Evolutionary conservation across 2,888 invertebrate species (phyloP), one percentile per base, ranked within the genome.

Genomic region (Unio pictorum): DNA sequence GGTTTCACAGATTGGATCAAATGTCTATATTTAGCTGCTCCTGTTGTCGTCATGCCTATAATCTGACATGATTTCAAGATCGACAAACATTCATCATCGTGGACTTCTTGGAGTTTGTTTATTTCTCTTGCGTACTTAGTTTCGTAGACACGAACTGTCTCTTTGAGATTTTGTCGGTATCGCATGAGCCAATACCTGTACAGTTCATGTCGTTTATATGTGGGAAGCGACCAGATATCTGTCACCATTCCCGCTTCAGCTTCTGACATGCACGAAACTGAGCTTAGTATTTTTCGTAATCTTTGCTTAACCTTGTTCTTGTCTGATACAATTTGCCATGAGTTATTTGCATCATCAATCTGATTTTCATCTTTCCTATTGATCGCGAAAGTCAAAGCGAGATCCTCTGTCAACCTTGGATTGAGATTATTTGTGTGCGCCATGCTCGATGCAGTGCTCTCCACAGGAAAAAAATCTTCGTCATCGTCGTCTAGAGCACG

Each of bases 181-280:
- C 67, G 64, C 3, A 67, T n/a, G 11, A 87, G 69, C 91, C 91
- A 91, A 66, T 76, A 73, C 55, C 83, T 81, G 73, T 91, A 91
- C 30, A 91, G 73, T 17, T 81, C 86, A 91, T 91, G 91, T 67
- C 91, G 87, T 8, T 88, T 73, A 4, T 74, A n/a, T 55, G 83
- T 80, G 34, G 76, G 55, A 28, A 88, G 74, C 34, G 76, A 69
- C 80, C 88, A 80, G 4, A 86, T 82, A 82, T 82, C 79, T 11
- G n/a, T 28, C 17, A 85, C 67, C 0, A 26, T 23, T 0, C 61
- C 62, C 6, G 61, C 79, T 64, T 84, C 81, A 11, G 72, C 72
- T n/a, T 67, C 67, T n/a, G 58, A 64, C 82, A 85, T 81, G 18
- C 5, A 28, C 57, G 30, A 20, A 28, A 15, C 45, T 15, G 45